phyloP scores from a whole-genome alignment of 2,113 vertebrate species.

The Axis porcinus region DNA sequence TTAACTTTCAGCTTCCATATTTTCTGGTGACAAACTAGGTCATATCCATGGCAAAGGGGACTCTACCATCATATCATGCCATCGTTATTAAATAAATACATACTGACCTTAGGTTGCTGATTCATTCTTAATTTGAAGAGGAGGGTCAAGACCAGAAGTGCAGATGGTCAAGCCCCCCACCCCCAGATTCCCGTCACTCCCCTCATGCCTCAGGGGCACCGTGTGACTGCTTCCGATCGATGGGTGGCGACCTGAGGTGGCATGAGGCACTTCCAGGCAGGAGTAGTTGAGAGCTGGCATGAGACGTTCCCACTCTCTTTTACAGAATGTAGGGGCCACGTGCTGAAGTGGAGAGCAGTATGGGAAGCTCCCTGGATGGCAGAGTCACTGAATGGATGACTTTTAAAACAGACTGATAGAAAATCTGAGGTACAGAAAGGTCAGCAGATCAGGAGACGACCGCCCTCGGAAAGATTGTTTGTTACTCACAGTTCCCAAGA shows the following conservation, averaged over 20 bases:
- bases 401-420: background rate
- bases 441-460: background rate
- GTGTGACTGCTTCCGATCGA: rapidly evolving
- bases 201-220: background rate
- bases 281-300: background rate
- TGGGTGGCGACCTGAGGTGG: rapidly evolving
- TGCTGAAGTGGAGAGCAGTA: background rate
- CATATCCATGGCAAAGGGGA: background rate
- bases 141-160: background rate
- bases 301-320: rapidly evolving
- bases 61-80: background rate
- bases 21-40: slow-evolving; percentile 11
- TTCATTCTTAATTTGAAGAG: background rate
- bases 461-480: background rate
- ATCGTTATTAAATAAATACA: slow-evolving; percentile 36
- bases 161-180: rapidly evolving
- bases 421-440: background rate
- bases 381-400: background rate
- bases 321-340: rapidly evolving
- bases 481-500: background rate
- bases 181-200: background rate
- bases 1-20: slow-evolving; percentile 11
- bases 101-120: slow-evolving; percentile 21
- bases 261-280: rapidly evolving
- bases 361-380: background rate